phyloP scores from a whole-genome alignment of 2,113 vertebrate species.

The Sinosuthora webbiana region DNA sequence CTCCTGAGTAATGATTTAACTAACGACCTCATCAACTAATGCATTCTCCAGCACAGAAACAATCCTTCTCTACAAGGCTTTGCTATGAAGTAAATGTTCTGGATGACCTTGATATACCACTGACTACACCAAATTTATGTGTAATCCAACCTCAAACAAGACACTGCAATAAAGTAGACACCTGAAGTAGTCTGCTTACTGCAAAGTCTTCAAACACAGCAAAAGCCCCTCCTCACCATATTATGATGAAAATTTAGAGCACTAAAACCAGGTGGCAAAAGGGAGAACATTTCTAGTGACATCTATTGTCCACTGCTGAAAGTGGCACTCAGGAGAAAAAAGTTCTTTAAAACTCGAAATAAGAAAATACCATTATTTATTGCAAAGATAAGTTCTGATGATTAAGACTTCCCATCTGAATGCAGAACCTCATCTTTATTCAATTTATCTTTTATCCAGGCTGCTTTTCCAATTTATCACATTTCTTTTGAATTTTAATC shows the following conservation, averaged over 20 bases:
- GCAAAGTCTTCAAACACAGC: not conserved
- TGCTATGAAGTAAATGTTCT: not conserved
- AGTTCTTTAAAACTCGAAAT: not conserved
- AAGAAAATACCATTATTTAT: not conserved
- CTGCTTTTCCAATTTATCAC: not conserved
- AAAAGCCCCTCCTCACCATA: fast-evolving
- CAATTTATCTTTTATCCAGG: not conserved
- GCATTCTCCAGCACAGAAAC: not conserved
- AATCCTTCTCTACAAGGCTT: not conserved
- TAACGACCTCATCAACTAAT: not conserved
- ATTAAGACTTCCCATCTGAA: not conserved
- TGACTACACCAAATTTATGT: not conserved
- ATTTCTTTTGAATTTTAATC: not conserved
- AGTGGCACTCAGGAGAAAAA: not conserved
- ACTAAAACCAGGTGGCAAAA: not conserved
- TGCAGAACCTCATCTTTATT: not conserved
- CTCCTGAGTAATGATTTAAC: not conserved
- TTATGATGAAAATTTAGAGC: not conserved
- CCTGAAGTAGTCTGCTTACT: not conserved
- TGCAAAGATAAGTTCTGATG: not conserved
- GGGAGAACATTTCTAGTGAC: not conserved
- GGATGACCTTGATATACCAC: not conserved
- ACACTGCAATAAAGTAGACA: not conserved
- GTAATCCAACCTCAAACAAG: not conserved
- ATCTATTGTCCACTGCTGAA: not conserved